phyloP scores from a whole-genome alignment of 2,888 invertebrate genomes.

The Sminthurinus aureus region DNA sequence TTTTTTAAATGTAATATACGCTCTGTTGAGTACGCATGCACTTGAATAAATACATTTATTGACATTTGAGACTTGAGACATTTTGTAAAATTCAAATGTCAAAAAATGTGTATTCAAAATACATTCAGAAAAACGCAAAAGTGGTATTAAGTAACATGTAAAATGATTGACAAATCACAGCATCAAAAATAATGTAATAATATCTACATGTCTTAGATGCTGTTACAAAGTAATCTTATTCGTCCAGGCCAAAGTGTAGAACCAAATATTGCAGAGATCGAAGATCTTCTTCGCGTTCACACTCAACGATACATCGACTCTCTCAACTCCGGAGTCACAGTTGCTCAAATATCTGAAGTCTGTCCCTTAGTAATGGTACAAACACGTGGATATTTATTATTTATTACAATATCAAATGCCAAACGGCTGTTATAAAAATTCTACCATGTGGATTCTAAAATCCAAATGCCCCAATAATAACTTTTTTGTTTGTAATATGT shows the following conservation, averaged over 20 bases:
- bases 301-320: constrained; percentile 76
- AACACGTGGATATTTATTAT: background rate
- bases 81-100: background rate
- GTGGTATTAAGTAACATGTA: no score
- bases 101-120: background rate
- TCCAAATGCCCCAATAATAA: background rate
- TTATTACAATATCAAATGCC: background rate
- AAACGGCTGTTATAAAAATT: background rate
- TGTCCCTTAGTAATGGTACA: constrained; percentile 19
- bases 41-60: no score
- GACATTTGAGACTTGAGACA: no score
- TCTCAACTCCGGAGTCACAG: constrained; percentile 66
- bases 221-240: constrained; percentile 28
- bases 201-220: constrained; percentile 23
- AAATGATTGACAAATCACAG: background rate
- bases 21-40: no score
- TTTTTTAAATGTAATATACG: no score
- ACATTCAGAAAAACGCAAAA: background rate
- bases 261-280: constrained; percentile 75
- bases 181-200: background rate
- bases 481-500: no score
- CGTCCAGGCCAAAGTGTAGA: constrained; percentile 65
- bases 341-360: constrained; percentile 41
- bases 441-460: background rate
- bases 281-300: constrained; percentile 80